phyloP scores from a whole-genome alignment of 2,113 vertebrate species.

The Lathamus discolor region DNA sequence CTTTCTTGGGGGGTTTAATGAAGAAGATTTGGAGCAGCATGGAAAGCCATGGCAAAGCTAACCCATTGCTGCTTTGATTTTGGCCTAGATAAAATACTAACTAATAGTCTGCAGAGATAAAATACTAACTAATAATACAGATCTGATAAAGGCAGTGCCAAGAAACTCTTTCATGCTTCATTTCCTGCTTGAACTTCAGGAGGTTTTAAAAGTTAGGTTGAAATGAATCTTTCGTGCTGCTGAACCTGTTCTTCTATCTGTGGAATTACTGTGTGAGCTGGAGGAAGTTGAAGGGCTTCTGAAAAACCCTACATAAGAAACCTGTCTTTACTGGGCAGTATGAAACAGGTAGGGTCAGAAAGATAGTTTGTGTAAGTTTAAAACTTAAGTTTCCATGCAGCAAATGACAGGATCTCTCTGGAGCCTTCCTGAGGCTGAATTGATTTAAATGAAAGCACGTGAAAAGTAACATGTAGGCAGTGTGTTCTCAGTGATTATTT shows the following conservation, averaged over 20 bases:
- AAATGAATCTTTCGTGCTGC: neutral
- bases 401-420: neutral
- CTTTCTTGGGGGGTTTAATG: neutral
- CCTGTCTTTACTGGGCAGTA: neutral
- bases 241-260: neutral
- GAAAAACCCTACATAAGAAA: neutral
- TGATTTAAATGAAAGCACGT: neutral
- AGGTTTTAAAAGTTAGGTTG: neutral
- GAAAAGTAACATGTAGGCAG: neutral
- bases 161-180: neutral
- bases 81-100: neutral
- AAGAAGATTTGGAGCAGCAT: neutral
- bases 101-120: neutral
- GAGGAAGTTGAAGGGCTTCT: neutral
- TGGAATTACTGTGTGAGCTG: neutral
- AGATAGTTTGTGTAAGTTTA: neutral
- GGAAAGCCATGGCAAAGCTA: neutral
- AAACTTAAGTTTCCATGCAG: neutral
- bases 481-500: neutral
- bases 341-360: neutral
- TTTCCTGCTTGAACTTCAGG: neutral
- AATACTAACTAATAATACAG: neutral
- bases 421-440: neutral
- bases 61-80: neutral
- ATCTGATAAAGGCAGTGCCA: neutral